These are phyloP conservation scores for Hydractinia symbiolongicarpus DNA, from an alignment of 30 jellyfish, hydroid and myxozoan genomes.

Conservation along the genomic window DNA sequence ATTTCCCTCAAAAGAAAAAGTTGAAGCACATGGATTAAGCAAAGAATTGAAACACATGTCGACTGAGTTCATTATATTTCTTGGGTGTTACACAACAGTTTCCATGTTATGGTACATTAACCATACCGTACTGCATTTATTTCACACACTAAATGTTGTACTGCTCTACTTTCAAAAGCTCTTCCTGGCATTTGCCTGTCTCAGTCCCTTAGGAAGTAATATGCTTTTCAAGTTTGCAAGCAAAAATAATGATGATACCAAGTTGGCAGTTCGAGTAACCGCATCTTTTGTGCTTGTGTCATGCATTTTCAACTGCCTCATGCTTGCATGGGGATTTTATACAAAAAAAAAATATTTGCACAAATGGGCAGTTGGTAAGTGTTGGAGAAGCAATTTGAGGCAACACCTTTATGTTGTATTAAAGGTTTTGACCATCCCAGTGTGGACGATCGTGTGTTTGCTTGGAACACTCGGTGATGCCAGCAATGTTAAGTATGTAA, in stretches of 20 bases:
- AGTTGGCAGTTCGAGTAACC: conserved; percentile 22
- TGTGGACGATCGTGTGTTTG: conserved; percentile 22
- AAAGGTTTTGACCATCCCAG: conserved; percentile 25
- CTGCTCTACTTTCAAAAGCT: conserved; percentile 25
- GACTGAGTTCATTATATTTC: conserved; percentile 2
- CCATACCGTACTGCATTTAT: conserved; percentile 33
- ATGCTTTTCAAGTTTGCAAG: conserved; percentile 2
- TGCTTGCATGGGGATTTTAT: conserved; percentile 12
- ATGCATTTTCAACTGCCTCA: conserved; percentile 16
- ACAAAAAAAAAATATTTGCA: background rate
- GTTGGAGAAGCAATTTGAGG: background rate
- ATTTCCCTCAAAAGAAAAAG: conserved; percentile 12
- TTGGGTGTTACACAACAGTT: conserved; percentile 15
- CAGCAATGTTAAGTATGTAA: background rate
- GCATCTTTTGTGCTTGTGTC: conserved; percentile 14
- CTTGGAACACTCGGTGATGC: conserved; percentile 29
- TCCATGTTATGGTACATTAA: conserved; percentile 32
- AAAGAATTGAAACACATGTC: conserved; percentile 21
- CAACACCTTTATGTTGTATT: conserved; percentile 12
- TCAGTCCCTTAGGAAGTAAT: conserved; percentile 26
- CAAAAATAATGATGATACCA: conserved; percentile 6
- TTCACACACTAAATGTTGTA: conserved; percentile 23
- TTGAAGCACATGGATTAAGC: conserved; percentile 5
- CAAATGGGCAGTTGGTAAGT: conserved; percentile 19
- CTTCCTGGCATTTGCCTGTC: conserved; percentile 20